These are phyloP conservation scores for Catostylus mosaicus DNA, from an alignment of 30 jellyfish, hydroid and myxozoan species.

Conservation along the genomic window DNA sequence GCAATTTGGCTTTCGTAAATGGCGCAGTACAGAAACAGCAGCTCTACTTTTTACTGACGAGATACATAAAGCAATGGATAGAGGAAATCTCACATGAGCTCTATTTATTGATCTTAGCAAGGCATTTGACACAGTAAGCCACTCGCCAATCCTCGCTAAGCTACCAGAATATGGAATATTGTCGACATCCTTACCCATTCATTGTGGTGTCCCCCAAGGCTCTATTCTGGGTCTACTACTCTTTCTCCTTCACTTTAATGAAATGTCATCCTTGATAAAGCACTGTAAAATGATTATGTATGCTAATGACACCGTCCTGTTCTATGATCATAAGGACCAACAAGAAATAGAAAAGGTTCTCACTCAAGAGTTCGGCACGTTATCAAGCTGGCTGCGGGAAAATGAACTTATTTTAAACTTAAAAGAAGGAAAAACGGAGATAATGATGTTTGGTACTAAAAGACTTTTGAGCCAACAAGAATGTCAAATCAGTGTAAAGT, in stretches of 20 bases:
- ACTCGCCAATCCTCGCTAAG: neutral
- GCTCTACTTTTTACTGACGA: neutral
- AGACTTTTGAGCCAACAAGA: conserved; percentile 4
- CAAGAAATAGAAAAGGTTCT: conserved; percentile 4
- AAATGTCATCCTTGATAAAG: neutral
- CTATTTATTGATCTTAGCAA: neutral
- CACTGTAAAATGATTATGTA: conserved; percentile 19
- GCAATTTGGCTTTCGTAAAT: neutral
- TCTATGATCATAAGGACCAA: neutral
- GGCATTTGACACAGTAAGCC: conserved; percentile 7
- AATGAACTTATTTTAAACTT: neutral
- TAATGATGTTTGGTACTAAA: conserved; percentile 24
- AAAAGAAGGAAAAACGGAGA: conserved; percentile 30
- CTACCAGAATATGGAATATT: neutral
- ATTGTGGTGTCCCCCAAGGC: conserved; percentile 47
- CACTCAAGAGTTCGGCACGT: neutral
- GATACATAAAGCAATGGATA: conserved; percentile 2
- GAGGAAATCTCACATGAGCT: neutral
- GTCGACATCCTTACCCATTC: neutral
- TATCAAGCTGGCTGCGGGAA: neutral
- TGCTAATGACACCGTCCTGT: conserved; percentile 23
- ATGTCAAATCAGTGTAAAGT: neutral
- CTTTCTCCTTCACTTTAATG: conserved; percentile 26
- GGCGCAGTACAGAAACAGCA: neutral
- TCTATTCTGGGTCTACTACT: conserved; percentile 37